Conservation (phyloP, 2,797 vertebrate genomes). For the Etheostoma perlongum region DNA sequence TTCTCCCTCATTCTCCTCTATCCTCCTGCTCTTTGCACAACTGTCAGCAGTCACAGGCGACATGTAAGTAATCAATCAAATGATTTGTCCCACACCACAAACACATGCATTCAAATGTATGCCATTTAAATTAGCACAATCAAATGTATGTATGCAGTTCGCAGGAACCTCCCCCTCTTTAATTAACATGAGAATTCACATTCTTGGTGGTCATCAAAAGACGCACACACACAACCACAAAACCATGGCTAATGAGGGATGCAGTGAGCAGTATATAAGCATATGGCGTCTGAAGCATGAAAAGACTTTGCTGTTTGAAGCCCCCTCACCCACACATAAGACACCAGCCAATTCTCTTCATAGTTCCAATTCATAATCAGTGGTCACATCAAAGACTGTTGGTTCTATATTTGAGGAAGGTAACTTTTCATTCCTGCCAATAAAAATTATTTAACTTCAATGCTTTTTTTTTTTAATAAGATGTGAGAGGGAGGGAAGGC, state of each 20-base stretch:
- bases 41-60: constrained; percentile 19
- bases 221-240: constrained; percentile 15
- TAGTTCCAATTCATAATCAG: constrained; percentile 34
- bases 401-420: constrained; percentile 1
- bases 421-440: constrained; percentile 38
- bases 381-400: constrained; percentile 50
- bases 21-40: not conserved
- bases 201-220: constrained; percentile 39
- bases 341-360: constrained; percentile 44
- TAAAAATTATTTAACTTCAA: constrained; percentile 27
- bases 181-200: constrained; percentile 35
- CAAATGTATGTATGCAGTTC: constrained; percentile 10
- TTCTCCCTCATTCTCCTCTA: constrained; percentile 6
- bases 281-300: constrained; percentile 61
- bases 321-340: constrained; percentile 55
- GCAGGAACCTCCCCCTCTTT: constrained; percentile 6
- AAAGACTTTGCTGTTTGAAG: constrained; percentile 69
- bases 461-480: constrained; percentile 2
- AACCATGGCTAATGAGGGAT: constrained; percentile 58
- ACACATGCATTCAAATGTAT: constrained; percentile 18
- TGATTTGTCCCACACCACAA: not conserved
- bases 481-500: not conserved
- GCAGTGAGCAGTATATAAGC: constrained; percentile 53
- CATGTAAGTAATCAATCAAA: constrained; percentile 30
- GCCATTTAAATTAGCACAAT: not conserved